Base-by-base conservation (phyloP, 2,113 vertebrate genomes). In the Callaeas wilsoni region DNA sequence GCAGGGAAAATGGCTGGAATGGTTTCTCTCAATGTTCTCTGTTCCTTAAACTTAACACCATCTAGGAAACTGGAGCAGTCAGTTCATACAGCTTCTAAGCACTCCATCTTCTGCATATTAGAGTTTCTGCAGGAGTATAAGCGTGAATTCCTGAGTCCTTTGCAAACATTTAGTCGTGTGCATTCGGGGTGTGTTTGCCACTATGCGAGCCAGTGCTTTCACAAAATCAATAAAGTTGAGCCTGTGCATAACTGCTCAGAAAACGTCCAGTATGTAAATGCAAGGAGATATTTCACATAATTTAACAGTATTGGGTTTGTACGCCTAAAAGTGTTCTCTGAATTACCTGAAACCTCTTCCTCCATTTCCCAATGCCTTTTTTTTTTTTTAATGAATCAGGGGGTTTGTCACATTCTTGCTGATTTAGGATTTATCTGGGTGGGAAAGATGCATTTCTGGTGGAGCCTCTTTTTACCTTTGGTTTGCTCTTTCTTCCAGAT, bases 401-500 rank as follows among this genome's bases (percentile, higher is more conserved):
- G 15, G 6, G 2, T 37, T 94, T 65, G 23, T 65, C 71, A 44
- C 30, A 50, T 91, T 19, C 23, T 94, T 57, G 46, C 41, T 84
- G 68, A 63, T 67, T 37, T 25, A 33, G 6, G 8, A 41, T 85
- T 70, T 84, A 10, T 56, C 39, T 4, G 0, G 10, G 18, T 74
- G 27, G 59, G 46, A 79, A 82, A n/a, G 16, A 22, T 25, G 6
- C 1, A 1, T 57, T 87, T 88, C 55, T 33, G 33, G 29, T 62
- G 50, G 71, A 74, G 69, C 19, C 13, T 3, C 13, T 16, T 80
- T 33, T 76, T 30, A 92, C 44, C 49, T 89, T 49, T 47, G 16
- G 6, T 52, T 73, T 95, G 23, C 30, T 5, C 41, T 96, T 70
- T 70, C 7, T 97, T 97, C 97, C 98, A 99, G 99, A 99, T 99